Conservation (phyloP, 2,113 vertebrate species). For the Columba livia region DNA sequence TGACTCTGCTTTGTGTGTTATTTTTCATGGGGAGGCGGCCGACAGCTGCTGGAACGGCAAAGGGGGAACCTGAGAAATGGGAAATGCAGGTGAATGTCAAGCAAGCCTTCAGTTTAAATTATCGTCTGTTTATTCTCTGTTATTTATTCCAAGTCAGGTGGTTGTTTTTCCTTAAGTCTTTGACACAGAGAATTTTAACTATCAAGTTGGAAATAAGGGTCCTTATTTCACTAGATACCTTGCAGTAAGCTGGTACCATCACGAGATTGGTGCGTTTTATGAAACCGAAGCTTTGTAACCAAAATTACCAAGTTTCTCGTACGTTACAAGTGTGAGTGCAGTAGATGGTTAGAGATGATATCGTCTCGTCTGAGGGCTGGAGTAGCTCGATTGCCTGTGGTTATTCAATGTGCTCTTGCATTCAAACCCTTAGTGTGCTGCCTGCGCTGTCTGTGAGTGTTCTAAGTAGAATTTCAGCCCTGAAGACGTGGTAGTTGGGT, state of each 20-base stretch:
- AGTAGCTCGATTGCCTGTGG: neutral
- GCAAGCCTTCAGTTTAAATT: neutral
- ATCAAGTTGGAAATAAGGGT: neutral
- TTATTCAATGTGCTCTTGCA: accelerated
- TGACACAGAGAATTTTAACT: neutral
- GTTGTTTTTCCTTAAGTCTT: neutral
- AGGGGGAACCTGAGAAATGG: neutral
- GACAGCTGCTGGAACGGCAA: neutral
- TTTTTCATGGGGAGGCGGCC: neutral
- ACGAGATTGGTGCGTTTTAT: neutral
- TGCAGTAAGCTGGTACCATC: neutral
- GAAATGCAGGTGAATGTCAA: neutral
- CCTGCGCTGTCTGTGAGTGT: neutral
- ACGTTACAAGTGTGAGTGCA: neutral
- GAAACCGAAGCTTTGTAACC: neutral
- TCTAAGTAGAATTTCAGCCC: neutral
- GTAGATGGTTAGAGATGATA: neutral
- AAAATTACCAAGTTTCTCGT: neutral
- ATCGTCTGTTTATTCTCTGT: neutral
- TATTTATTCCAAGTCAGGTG: neutral
- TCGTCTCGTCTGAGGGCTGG: neutral
- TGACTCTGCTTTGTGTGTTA: neutral
- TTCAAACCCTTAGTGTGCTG: neutral
- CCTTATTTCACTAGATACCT: accelerated
- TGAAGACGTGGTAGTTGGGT: neutral